Percentiles rank a stretch among this genome's conserved stretches.
Evolutionary conservation across 2,888 invertebrate species (phyloP).

Genomic region (Sesia apiformis): DNA sequence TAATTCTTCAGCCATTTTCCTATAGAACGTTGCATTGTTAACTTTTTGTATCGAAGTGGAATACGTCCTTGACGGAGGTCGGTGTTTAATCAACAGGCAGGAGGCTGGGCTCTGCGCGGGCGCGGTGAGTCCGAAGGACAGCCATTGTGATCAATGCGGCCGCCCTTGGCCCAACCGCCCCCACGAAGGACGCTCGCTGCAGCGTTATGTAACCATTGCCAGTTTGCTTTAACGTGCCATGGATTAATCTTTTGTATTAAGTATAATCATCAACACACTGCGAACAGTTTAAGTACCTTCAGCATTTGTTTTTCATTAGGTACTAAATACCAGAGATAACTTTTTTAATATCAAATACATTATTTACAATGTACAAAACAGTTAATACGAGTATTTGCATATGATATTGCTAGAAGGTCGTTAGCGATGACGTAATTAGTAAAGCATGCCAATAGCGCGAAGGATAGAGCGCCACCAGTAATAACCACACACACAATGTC

Average conservation of each 20-base stretch:
- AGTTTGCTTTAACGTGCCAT: neutral
- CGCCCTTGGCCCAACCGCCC: slow-evolving; percentile 65
- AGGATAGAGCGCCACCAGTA: slow-evolving; percentile 27
- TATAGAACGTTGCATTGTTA: neutral
- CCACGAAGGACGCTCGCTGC: slow-evolving; percentile 36
- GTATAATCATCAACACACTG: too few species aligned
- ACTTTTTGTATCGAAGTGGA: neutral
- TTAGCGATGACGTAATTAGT: slow-evolving; percentile 32
- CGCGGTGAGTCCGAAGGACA: slow-evolving; percentile 15
- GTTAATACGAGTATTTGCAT: neutral
- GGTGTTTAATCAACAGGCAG: slow-evolving; percentile 33
- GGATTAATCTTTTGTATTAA: neutral
- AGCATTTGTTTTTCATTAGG: neutral
- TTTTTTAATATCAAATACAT: neutral
- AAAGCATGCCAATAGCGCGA: slow-evolving; percentile 38
- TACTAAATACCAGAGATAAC: too few species aligned
- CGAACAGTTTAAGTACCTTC: too few species aligned
- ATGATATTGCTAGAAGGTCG: slow-evolving; percentile 1
- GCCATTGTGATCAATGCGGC: slow-evolving; percentile 35
- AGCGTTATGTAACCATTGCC: slow-evolving; percentile 47
- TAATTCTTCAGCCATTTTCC: too few species aligned
- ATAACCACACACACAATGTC: slow-evolving; percentile 50
- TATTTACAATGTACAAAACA: neutral
- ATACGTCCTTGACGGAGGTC: slow-evolving; percentile 2
- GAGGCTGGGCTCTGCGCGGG: slow-evolving; percentile 21